Conservation (phyloP, 2,888 invertebrate species). For the Gerris lacustris region DNA sequence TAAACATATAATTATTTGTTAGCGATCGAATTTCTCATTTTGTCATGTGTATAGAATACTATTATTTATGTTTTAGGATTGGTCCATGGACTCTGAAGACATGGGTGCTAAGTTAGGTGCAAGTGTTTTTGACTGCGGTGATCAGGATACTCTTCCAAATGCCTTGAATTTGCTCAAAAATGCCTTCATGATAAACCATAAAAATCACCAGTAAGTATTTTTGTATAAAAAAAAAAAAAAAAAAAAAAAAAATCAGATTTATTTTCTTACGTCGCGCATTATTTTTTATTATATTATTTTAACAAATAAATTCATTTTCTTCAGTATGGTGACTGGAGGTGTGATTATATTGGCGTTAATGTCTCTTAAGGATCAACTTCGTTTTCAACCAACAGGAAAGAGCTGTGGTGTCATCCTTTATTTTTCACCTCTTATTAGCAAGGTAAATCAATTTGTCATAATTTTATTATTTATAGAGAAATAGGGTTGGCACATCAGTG, state of each 20-base stretch:
- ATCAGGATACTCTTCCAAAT: conserved; percentile 29
- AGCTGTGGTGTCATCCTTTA: conserved; percentile 32
- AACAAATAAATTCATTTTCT: conserved; percentile 8
- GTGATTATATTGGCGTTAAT: conserved; percentile 30
- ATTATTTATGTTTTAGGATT: conserved; percentile 27
- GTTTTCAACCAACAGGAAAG: conserved; percentile 31
- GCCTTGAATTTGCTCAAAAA: conserved; percentile 30
- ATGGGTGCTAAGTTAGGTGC: conserved; percentile 32
- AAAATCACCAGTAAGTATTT: conserved; percentile 32
- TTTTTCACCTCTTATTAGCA: conserved; percentile 29
- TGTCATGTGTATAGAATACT: too few species aligned
- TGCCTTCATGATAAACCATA: conserved; percentile 30
- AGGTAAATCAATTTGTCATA: conserved; percentile 22
- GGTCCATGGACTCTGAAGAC: conserved; percentile 32
- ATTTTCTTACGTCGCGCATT: too few species aligned
- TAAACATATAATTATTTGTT: too few species aligned
- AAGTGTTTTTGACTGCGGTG: conserved; percentile 32
- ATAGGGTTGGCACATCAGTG: too few species aligned
- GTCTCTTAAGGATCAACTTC: conserved; percentile 31
- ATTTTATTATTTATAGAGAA: too few species aligned
- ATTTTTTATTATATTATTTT: too few species aligned
- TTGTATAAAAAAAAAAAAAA: background rate
- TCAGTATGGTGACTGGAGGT: conserved; percentile 33
- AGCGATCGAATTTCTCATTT: too few species aligned
- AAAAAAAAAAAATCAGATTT: background rate